phyloP scores from a whole-genome alignment of 2,113 vertebrate genomes.

The Bufo gargarizans region DNA sequence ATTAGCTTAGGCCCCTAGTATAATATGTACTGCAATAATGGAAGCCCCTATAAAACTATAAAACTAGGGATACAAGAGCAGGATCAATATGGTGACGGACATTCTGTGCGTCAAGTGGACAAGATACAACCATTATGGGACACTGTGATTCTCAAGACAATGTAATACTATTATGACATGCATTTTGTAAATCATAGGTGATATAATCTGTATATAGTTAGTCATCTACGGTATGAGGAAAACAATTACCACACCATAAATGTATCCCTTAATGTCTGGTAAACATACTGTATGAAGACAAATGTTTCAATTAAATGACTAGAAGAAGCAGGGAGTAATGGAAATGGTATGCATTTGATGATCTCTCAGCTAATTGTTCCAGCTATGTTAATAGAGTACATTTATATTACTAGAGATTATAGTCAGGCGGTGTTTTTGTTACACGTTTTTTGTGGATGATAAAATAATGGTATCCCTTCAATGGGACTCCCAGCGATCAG shows the following conservation, averaged over 20 bases:
- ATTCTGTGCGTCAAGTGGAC: too few species aligned
- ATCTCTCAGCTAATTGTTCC: background rate
- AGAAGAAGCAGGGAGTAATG: background rate
- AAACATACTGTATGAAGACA: background rate
- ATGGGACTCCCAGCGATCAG: too few species aligned
- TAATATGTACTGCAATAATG: too few species aligned
- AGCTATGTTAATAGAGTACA: conserved; percentile 3
- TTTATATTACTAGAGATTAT: background rate
- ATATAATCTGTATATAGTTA: background rate
- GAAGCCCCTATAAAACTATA: too few species aligned
- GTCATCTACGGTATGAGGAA: conserved; percentile 20
- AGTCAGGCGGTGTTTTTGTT: background rate
- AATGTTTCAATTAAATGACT: conserved; percentile 12
- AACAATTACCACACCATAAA: conserved; percentile 21
- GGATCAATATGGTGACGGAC: too few species aligned
- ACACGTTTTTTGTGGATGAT: too few species aligned
- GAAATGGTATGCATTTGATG: background rate
- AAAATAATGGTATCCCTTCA: too few species aligned
- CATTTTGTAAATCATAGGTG: background rate
- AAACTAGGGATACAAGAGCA: too few species aligned
- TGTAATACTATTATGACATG: background rate
- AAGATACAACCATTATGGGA: background rate
- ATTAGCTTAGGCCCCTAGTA: too few species aligned
- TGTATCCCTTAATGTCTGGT: background rate
- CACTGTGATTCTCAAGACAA: background rate